phyloP scores from a whole-genome alignment of 2,888 invertebrate genomes.

The Lasioglossum morio region DNA sequence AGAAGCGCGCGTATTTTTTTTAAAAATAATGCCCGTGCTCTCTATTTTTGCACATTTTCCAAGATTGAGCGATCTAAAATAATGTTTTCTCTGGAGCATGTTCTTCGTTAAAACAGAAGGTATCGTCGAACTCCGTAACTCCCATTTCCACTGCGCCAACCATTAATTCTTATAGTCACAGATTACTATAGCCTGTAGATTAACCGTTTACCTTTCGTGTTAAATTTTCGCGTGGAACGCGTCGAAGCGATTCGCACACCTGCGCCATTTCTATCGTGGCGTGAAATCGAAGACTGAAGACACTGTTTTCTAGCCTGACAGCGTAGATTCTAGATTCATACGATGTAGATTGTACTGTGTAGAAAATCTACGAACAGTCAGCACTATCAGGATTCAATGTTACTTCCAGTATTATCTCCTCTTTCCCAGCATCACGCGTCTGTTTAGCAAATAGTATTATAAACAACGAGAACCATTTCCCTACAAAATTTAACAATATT shows the following conservation, averaged over 20 bases:
- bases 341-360: neutral
- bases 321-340: neutral
- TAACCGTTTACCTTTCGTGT: neutral
- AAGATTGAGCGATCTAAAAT: neutral
- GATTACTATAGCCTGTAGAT: neutral
- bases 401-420: conserved; percentile 48
- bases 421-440: conserved; percentile 1
- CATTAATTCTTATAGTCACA: conserved; percentile 3
- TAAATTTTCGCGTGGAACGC: conserved; percentile 42
- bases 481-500: neutral
- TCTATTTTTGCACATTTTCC: neutral
- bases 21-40: neutral
- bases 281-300: conserved; percentile 16
- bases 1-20: neutral
- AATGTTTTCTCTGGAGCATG: neutral
- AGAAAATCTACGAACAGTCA: conserved; percentile 37
- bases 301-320: neutral
- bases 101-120: conserved; percentile 17
- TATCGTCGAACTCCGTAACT: conserved; percentile 6
- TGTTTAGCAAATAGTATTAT: neutral
- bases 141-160: neutral
- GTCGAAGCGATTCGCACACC: conserved; percentile 30
- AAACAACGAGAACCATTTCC: neutral
- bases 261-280: neutral
- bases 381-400: conserved; percentile 31